Evolutionary conservation across 2,113 vertebrate genomes (phyloP), one percentile per base, ranked within the genome.

Genomic region (Leucopsar rothschildi): DNA sequence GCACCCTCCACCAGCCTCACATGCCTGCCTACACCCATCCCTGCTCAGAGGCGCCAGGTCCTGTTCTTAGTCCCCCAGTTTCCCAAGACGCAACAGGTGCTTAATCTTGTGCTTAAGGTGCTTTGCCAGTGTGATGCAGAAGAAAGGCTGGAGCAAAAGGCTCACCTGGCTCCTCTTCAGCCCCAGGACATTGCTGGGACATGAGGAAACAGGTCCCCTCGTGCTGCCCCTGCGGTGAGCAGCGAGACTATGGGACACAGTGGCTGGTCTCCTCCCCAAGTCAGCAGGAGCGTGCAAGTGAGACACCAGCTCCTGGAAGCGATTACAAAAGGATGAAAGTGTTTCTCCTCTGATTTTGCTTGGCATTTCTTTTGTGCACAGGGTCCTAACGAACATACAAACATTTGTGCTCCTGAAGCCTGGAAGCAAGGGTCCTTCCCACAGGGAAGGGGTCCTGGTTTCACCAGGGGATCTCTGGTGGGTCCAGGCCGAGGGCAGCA

Each of bases 261-360:
- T 0, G 0, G 31, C 25, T 5, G 0, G 59, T 31, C 59, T 85
- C 69, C 71, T 82, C 76, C 80, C 35, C 73, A 56, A 15, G 72
- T 25, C 88, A 84, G 69, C 88, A 78, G 88, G 69, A 92, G 64
- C 0, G 0, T 63, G 75, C 0, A 2, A 82, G 64, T 21, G 68
- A 96, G 86, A 70, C 21, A 39, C 76, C 4, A 1, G 4, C 72
- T 75, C 77, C 84, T 91, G 81, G 86, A 92, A 94, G 73, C 2
- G 22, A 96, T 86, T 89, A 83, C 78, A 68, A 53, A 44, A 95
- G 33, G 89, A 91, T 89, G 44, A 91, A 95, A 95, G 80, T 0
- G 0, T 82, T 90, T 92, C 49, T 89, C 59, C 68, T 90, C 88
- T 71, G 69, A 77, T 93, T 88, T 86, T 68, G 80, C 80, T 91